Conservation (phyloP, 2,888 invertebrate species). For the Chrysodeixis includens region DNA sequence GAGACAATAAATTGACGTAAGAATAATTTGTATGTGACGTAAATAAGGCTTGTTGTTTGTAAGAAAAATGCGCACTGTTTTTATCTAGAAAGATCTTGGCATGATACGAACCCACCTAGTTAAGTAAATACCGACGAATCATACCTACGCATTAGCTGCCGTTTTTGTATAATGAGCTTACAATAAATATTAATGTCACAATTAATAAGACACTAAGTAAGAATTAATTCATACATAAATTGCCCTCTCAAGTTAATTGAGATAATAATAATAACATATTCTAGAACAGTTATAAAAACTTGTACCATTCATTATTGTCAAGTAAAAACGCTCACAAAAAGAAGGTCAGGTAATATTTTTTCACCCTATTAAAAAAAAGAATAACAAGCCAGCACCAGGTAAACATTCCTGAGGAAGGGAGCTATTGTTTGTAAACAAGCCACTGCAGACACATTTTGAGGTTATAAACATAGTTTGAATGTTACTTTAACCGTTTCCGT, state of each 20-base stretch:
- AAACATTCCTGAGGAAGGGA: constrained; percentile 9
- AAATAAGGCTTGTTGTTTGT: constrained; percentile 27
- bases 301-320: neutral
- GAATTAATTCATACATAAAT: neutral
- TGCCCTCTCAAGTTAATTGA: neutral
- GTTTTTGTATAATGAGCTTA: neutral
- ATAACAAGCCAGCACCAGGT: constrained; percentile 1
- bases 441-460: constrained; percentile 13
- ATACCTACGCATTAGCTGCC: neutral
- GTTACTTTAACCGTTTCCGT: neutral
- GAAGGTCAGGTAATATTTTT: constrained; percentile 37
- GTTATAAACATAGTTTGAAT: neutral
- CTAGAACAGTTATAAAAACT: neutral
- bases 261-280: neutral
- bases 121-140: neutral
- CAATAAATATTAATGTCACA: neutral
- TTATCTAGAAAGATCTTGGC: constrained; percentile 31
- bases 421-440: constrained; percentile 39
- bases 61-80: constrained; percentile 24
- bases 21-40: constrained; percentile 41
- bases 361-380: neutral
- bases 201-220: neutral
- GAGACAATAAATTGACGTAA: constrained; percentile 11
- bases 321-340: neutral
- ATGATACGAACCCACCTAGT: neutral